These are phyloP conservation scores for Tenthredo distinguenda DNA, from an alignment of 2,888 invertebrate genomes.

Conservation along the genomic window DNA sequence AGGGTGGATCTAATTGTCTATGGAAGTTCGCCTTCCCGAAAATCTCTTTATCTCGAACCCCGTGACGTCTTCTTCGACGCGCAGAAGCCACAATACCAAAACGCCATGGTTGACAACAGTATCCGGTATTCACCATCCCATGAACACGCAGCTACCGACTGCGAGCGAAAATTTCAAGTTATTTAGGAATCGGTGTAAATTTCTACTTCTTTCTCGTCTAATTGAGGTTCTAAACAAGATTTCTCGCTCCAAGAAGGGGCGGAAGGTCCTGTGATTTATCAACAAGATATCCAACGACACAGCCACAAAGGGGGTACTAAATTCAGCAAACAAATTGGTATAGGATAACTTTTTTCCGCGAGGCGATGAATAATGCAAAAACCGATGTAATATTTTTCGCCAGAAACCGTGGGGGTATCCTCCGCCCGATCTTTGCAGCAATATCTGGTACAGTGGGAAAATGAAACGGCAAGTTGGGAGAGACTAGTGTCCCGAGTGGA, in stretches of 20 bases:
- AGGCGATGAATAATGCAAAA: slow-evolving; percentile 46
- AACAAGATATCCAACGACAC: not conserved
- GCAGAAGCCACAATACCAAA: slow-evolving; percentile 5
- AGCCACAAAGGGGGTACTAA: slow-evolving; percentile 39
- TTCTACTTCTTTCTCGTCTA: not conserved
- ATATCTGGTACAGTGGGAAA: slow-evolving; percentile 13
- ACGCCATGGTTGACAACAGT: slow-evolving; percentile 24
- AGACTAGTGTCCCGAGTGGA: slow-evolving; percentile 41
- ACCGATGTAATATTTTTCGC: slow-evolving; percentile 41
- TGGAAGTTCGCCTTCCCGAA: slow-evolving; percentile 55
- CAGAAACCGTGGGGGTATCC: slow-evolving; percentile 24
- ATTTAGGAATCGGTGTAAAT: not conserved
- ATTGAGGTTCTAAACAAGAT: not conserved
- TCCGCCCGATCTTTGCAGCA: slow-evolving; percentile 29
- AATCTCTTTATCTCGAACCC: slow-evolving; percentile 58
- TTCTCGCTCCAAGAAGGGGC: not conserved
- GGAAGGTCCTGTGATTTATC: not conserved
- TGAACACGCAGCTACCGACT: slow-evolving; percentile 1
- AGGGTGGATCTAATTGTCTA: slow-evolving; percentile 70
- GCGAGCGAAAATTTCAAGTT: not conserved
- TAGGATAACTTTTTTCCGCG: slow-evolving; percentile 10
- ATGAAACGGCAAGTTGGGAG: slow-evolving; percentile 35
- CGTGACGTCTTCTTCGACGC: slow-evolving; percentile 64
- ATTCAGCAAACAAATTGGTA: slow-evolving; percentile 37
- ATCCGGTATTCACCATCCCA: slow-evolving; percentile 9